Base-by-base conservation (phyloP, 2,113 vertebrate genomes). In the Puntigrus tetrazona region DNA sequence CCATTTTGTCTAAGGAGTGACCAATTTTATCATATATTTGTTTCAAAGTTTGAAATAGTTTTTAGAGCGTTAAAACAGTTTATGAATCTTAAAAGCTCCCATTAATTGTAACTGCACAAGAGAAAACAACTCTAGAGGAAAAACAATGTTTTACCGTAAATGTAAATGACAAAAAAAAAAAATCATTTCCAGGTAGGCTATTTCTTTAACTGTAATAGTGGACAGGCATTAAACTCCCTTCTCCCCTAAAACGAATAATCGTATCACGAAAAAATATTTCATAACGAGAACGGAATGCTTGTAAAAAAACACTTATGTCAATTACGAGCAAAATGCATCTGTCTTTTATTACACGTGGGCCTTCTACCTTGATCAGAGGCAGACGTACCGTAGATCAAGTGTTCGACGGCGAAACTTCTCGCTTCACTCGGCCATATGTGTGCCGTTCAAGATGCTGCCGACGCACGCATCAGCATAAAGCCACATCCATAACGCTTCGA, bases 131-230 rank as follows among this genome's bases (percentile, higher is more conserved):
- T 34, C 29, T 31, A 1, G 14, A 31, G 16, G 1, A 8, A 27
- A 34, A 67, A 61, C 1, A 2, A 1, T 3, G 25, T 27, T 27
- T 10, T 29, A 29, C 27, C 0, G 6, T 34, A 34, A 29, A 63
- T 16, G 59, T 29, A 63, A 63, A 63, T 31, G 0, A 55, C 22
- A 47, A 50, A 5, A 18, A 2, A 18, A 2, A 4, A 65, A 31
- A 8, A 3, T 18, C 3, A 20, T 67, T 20, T 34, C 9, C 67
- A 65, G 29, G 14, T 65, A 6, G 31, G 8, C 61, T 8, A 18
- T 34, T 65, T 31, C 27, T 65, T 65, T 65, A 65, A 92, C 92
- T 91, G 22, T 10, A 13, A 83, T 18, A 20, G 61, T 16, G 2
- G 36, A 25, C 25, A 38, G 29, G n/a, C 20, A 47, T 16, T 61